A percentile compares a stretch with the other conserved stretches of the same genome.
phyloP scores from a whole-genome alignment of 1,140 invertebrate genomes.

The Ceratosolen solmsi region DNA sequence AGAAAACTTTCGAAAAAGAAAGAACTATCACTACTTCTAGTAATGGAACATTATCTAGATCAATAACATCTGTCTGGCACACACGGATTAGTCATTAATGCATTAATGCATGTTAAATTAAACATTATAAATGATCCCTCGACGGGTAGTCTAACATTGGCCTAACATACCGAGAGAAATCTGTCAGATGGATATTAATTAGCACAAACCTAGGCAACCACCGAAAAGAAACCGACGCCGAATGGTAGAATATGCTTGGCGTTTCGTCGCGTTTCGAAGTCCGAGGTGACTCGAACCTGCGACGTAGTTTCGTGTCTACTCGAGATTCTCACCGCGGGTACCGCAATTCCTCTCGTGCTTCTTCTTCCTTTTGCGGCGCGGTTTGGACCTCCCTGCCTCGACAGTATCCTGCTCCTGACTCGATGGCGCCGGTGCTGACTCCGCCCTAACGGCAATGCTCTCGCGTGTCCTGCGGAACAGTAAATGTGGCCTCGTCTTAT shows the following conservation, averaged over 20 bases:
- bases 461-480: constrained; percentile 74
- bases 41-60: too few species aligned
- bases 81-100: too few species aligned
- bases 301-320: background rate
- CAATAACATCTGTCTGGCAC: too few species aligned
- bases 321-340: constrained; percentile 74
- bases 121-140: too few species aligned
- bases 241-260: background rate
- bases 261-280: background rate
- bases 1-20: too few species aligned
- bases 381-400: constrained; percentile 42
- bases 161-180: background rate
- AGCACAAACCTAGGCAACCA: background rate
- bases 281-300: constrained; percentile 35
- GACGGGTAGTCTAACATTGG: background rate
- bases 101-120: too few species aligned
- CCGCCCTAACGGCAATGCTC: constrained; percentile 38
- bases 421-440: background rate
- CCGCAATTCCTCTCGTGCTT: constrained; percentile 80
- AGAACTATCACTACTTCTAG: too few species aligned
- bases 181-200: background rate
- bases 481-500: constrained; percentile 76
- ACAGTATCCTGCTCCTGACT: background rate
- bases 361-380: constrained; percentile 70
- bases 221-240: background rate